A percentile compares a stretch with the other conserved stretches of the same genome.
Evolutionary conservation across 2,888 invertebrate species (phyloP).

Genomic region (Chromoteleia sp.): DNA sequence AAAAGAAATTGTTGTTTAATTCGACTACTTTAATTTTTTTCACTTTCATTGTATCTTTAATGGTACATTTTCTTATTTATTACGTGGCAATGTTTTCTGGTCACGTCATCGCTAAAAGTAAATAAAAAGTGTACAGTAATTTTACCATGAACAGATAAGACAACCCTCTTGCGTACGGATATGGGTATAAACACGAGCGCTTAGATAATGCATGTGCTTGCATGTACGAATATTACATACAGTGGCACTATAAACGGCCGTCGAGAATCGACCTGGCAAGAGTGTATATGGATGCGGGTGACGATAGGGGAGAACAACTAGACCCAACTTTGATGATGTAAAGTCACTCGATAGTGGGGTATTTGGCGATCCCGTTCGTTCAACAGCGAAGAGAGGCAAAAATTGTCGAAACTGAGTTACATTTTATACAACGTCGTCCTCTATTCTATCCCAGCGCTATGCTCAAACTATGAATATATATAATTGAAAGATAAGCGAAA

Average conservation of each 20-base stretch:
- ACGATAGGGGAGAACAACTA: constrained; percentile 50
- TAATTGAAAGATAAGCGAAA: neutral
- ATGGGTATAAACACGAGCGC: constrained; percentile 48
- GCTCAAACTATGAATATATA: neutral
- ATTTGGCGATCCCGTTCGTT: neutral
- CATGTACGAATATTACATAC: constrained; percentile 62
- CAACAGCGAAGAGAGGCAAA: neutral
- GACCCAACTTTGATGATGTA: constrained; percentile 42
- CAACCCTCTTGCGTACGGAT: constrained; percentile 41
- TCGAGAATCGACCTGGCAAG: constrained; percentile 49
- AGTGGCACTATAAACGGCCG: constrained; percentile 53
- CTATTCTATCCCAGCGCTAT: neutral
- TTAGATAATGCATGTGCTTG: constrained; percentile 66
- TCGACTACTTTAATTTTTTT: neutral
- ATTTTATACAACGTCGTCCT: neutral
- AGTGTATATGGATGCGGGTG: constrained; percentile 52
- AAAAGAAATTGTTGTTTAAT: too few species aligned
- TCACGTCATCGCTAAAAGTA: constrained; percentile 19
- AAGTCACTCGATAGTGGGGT: constrained; percentile 21
- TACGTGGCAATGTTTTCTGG: neutral
- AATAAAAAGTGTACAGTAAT: constrained; percentile 50
- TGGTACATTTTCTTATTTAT: neutral
- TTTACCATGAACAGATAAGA: constrained; percentile 52
- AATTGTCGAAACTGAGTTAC: neutral
- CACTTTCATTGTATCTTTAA: neutral